Conservation (phyloP, 2,888 invertebrate genomes). For the Clepsis dumicolana region DNA sequence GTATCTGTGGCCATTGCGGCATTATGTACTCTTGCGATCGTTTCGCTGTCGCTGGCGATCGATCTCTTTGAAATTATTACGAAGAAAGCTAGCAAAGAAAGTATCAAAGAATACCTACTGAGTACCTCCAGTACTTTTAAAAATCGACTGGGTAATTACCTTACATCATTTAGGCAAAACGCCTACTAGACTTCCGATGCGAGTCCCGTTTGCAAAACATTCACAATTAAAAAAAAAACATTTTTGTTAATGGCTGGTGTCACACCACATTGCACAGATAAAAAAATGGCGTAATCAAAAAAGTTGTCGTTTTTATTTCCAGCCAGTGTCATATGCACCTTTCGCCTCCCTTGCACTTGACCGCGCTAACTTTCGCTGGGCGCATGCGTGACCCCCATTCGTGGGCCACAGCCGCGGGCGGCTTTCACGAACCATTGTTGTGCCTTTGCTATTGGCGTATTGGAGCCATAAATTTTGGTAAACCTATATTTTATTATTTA, state of each 20-base stretch:
- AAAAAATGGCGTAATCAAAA: neutral
- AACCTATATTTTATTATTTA: neutral
- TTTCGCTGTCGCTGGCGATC: neutral
- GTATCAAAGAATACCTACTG: neutral
- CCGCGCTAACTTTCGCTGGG: slow-evolving; percentile 77
- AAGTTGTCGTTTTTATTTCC: slow-evolving; percentile 7
- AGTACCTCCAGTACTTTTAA: too few relatives aligned
- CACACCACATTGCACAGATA: too few relatives aligned
- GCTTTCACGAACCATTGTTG: slow-evolving; percentile 60
- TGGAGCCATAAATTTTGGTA: neutral
- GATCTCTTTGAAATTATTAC: slow-evolving; percentile 13
- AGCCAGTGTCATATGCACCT: slow-evolving; percentile 12
- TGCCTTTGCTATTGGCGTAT: slow-evolving; percentile 2
- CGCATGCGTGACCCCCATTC: slow-evolving; percentile 70
- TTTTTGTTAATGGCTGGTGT: too few relatives aligned
- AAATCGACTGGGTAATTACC: too few relatives aligned
- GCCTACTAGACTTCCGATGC: too few relatives aligned
- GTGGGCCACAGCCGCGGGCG: slow-evolving; percentile 63
- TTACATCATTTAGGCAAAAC: too few relatives aligned
- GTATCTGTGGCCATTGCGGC: neutral
- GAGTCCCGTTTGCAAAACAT: too few relatives aligned
- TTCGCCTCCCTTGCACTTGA: slow-evolving; percentile 69
- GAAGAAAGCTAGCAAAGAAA: neutral
- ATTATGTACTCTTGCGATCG: neutral
- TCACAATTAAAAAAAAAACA: too few relatives aligned